Percentiles rank a stretch among this genome's conserved stretches.
Evolutionary conservation across 2,888 invertebrate genomes (phyloP).

Genomic region (Plemyria rubiginata): DNA sequence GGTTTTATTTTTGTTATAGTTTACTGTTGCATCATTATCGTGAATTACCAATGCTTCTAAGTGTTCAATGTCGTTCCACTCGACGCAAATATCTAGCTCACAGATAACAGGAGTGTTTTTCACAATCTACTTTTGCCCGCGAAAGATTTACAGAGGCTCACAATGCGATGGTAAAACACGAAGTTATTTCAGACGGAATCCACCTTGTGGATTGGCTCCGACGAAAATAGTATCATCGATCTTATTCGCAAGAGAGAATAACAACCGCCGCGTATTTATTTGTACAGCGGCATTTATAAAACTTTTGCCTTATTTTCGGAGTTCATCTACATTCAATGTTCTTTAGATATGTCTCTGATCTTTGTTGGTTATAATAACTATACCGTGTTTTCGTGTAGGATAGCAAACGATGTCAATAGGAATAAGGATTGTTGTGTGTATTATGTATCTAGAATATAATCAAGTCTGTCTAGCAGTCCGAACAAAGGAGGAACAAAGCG

Average conservation of each 20-base stretch:
- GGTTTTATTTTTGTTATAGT: slow-evolving; percentile 44
- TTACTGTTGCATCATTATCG: slow-evolving; percentile 49
- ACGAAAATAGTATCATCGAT: slow-evolving; percentile 80
- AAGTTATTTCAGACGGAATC: slow-evolving; percentile 80
- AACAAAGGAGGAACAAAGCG: slow-evolving; percentile 41
- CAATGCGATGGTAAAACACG: slow-evolving; percentile 67
- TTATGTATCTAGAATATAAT: slow-evolving; percentile 3
- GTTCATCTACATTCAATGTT: slow-evolving; percentile 56
- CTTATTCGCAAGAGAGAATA: slow-evolving; percentile 73
- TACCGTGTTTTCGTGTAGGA: neutral
- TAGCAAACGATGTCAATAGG: neutral
- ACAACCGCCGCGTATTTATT: slow-evolving; percentile 69
- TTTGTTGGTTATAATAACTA: neutral
- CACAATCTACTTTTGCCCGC: slow-evolving; percentile 68
- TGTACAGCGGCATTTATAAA: slow-evolving; percentile 61
- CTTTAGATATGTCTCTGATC: slow-evolving; percentile 29
- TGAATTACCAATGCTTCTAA: slow-evolving; percentile 49
- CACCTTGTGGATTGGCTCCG: slow-evolving; percentile 76
- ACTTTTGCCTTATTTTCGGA: slow-evolving; percentile 57
- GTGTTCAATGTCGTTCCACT: slow-evolving; percentile 54
- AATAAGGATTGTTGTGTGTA: neutral
- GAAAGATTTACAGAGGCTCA: slow-evolving; percentile 73
- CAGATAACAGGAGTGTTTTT: slow-evolving; percentile 68
- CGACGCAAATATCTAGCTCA: slow-evolving; percentile 47
- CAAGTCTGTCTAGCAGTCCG: neutral